Evolutionary conservation across 2,797 vertebrate species (phyloP).

Genomic region (Sebastes ruberrimus): DNA sequence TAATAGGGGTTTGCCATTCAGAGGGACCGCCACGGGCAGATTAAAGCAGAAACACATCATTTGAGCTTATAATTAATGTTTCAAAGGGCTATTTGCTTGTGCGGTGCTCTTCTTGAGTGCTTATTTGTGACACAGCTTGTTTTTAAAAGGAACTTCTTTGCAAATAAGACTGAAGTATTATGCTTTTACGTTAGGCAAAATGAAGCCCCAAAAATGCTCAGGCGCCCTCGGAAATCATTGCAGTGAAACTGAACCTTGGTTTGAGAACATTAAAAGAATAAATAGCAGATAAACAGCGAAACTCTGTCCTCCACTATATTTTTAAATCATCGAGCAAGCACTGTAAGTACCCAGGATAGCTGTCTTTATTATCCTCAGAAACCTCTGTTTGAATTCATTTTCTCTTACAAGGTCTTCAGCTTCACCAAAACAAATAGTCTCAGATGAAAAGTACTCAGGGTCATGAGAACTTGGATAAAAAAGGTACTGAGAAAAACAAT

Average conservation of each 20-base stretch:
- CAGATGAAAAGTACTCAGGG: slow-evolving; percentile 15
- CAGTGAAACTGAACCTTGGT: neutral
- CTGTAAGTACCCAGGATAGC: neutral
- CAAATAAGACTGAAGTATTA: neutral
- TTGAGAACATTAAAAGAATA: neutral
- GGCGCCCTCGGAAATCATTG: neutral
- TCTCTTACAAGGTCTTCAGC: slow-evolving; percentile 18
- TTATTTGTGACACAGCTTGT: slow-evolving; percentile 6
- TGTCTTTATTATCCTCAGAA: slow-evolving; percentile 1
- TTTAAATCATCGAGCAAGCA: neutral
- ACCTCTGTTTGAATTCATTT: slow-evolving; percentile 9
- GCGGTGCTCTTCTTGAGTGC: neutral
- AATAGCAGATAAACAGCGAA: neutral
- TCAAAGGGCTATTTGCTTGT: neutral
- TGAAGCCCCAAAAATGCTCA: neutral
- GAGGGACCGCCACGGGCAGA: neutral
- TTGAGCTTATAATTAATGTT: slow-evolving; percentile 11
- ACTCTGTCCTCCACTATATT: neutral
- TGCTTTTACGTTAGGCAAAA: neutral
- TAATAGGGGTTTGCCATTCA: slow-evolving; percentile 19
- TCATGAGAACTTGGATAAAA: neutral
- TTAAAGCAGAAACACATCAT: slow-evolving; percentile 1
- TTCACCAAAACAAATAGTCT: slow-evolving; percentile 26
- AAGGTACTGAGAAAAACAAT: neutral
- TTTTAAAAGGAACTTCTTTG: neutral